A percentile compares a stretch with the other conserved stretches of the same genome.
Conservation (phyloP, 2,888 invertebrate genomes). For the Eilema depressum region DNA sequence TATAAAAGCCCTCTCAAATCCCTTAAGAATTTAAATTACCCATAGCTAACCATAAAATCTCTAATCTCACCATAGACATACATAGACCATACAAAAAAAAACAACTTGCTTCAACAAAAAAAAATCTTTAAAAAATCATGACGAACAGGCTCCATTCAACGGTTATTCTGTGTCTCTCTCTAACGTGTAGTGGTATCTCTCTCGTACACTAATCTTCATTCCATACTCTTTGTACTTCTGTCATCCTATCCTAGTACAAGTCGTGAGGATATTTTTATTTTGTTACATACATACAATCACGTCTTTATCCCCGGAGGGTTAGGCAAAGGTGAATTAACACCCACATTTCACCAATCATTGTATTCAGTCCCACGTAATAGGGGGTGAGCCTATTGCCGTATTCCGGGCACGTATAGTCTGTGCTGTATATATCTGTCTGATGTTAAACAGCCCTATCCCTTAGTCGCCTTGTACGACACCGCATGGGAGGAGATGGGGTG, state of each 20-base stretch:
- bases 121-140: conserved; percentile 34
- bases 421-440: too few species aligned
- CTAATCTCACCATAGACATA: conserved; percentile 14
- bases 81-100: conserved; percentile 20
- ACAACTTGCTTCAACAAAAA: conserved; percentile 24
- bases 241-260: conserved; percentile 33
- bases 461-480: too few species aligned
- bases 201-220: conserved; percentile 47
- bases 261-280: not conserved
- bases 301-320: too few species aligned
- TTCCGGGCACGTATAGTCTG: too few species aligned
- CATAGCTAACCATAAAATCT: conserved; percentile 13
- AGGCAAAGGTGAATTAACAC: too few species aligned
- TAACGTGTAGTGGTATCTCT: conserved; percentile 29
- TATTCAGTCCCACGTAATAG: too few species aligned
- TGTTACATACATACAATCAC: too few species aligned
- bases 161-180: conserved; percentile 46
- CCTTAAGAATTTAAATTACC: conserved; percentile 12
- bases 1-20: not conserved
- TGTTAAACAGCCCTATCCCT: too few species aligned
- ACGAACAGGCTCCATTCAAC: conserved; percentile 50
- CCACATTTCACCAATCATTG: too few species aligned
- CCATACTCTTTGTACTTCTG: conserved; percentile 40
- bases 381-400: too few species aligned
- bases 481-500: too few species aligned